Evolutionary conservation across 1,140 invertebrate genomes (phyloP).

Genomic region (Orius insidiosus): DNA sequence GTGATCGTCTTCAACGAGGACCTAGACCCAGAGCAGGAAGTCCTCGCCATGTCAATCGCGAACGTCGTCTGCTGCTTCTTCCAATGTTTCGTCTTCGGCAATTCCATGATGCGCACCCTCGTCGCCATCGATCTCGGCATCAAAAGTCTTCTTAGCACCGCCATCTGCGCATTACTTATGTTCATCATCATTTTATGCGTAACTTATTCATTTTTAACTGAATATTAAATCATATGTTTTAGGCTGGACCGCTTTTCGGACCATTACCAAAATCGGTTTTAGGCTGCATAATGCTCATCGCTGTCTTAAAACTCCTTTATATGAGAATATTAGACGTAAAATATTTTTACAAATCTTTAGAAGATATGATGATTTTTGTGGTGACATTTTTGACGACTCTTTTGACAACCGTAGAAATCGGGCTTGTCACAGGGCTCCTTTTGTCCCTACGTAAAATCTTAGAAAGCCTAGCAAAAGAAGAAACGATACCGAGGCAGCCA

Average conservation of each 20-base stretch:
- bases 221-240: neutral
- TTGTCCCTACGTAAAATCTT: constrained; percentile 1
- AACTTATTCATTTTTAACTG: too few relatives aligned
- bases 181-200: constrained; percentile 11
- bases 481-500: too few relatives aligned
- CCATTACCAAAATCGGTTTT: constrained; percentile 12
- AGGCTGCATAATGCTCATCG: constrained; percentile 12
- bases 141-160: constrained; percentile 4
- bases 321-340: constrained; percentile 1
- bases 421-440: constrained; percentile 9
- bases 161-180: constrained; percentile 5
- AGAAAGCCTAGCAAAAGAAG: too few relatives aligned
- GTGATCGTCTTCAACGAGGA: constrained; percentile 9
- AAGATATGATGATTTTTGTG: constrained; percentile 9
- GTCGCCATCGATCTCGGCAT: constrained; percentile 9
- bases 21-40: constrained; percentile 9
- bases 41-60: constrained; percentile 7
- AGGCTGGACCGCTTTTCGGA: constrained; percentile 11
- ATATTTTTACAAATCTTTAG: neutral
- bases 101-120: constrained; percentile 16
- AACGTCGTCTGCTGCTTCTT: constrained; percentile 12
- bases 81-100: constrained; percentile 12
- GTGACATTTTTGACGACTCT: constrained; percentile 2
- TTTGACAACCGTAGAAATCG: constrained; percentile 5
- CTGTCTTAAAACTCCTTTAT: constrained; percentile 3